Evolutionary conservation across 2,888 invertebrate genomes (phyloP), one percentile per base, ranked within the genome.

Genomic region (Plagodis dolabraria): DNA sequence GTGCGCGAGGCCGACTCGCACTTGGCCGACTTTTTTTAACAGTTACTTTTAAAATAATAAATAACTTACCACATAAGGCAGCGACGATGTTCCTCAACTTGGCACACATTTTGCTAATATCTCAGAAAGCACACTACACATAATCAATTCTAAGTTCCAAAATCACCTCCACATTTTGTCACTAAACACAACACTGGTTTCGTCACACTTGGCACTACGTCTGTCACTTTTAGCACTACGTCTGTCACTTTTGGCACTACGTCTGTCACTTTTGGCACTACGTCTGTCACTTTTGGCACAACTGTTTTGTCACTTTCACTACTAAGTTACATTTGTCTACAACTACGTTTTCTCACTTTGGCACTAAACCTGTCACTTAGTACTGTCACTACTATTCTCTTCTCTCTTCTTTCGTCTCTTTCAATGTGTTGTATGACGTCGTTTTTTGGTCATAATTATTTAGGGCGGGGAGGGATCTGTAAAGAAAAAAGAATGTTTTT

Each of bases 91-190:
- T 80, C 68, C 79, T 77, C 67, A 84, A 70, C 77, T 85, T 85
- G 79, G 84, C 82, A 86, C 83, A 84, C 89, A 90, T 89, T 71
- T 87, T 87, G 77, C 64, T 67, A 71, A 53, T 67, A 73, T 68
- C 56, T 73, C 67, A 50, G 68, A 70, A 57, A 65, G 55, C 79
- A 85, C 87, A 89, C 88, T 86, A 75, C 81, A 83, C 75, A 67
- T 69, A 57, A 61, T 76, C 60, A 61, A 57, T 65, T 65, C 60
- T 44, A 72, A 67, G 64, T 71, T 64, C 59, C 74, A 33, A 6
- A 56, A 84, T 84, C 84, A 89, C 78, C 83, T 80, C 74, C 79
- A 80, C 86, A 87, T 87, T 68, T 63, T 69, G 69, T 69, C 68
- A 63, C 62, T 63, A 64, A 61, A 55, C 68, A 60, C 74, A 65